Percentiles rank a stretch among this genome's conserved stretches.
Evolutionary conservation across 64 coral and sea anemone species (phyloP).

Genomic region (Platygyra sinensis): DNA sequence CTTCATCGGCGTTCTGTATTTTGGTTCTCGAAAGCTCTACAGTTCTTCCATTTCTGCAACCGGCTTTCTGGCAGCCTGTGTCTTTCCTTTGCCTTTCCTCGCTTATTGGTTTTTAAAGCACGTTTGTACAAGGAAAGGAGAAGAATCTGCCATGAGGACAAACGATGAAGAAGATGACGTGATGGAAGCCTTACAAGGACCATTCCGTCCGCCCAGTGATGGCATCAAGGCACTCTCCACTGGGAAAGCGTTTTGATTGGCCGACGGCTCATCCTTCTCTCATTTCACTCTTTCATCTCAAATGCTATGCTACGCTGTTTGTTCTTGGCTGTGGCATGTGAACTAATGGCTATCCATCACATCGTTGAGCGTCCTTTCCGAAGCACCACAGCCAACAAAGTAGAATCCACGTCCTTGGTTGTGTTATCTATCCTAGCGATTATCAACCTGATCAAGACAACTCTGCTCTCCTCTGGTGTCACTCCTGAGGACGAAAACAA

Average conservation of each 20-base stretch:
- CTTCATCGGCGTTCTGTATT: conserved; percentile 62
- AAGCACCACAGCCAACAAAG: conserved; percentile 24
- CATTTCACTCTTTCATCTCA: conserved; percentile 62
- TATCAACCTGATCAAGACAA: conserved; percentile 58
- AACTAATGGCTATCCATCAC: conserved; percentile 62
- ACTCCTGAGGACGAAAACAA: conserved; percentile 33
- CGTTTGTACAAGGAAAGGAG: neutral
- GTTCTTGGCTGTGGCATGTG: conserved; percentile 30
- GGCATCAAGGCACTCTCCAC: conserved; percentile 48
- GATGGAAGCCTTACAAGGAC: conserved; percentile 47
- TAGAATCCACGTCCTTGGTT: conserved; percentile 48
- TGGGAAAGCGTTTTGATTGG: conserved; percentile 88
- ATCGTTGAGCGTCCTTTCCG: conserved; percentile 40
- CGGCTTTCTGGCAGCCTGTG: conserved; percentile 60
- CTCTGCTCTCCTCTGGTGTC: conserved; percentile 47
- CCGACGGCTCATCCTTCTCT: conserved; percentile 64
- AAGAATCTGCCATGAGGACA: neutral
- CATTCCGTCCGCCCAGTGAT: conserved; percentile 47
- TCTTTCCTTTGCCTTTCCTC: conserved; percentile 71
- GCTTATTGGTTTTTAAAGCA: conserved; percentile 54
- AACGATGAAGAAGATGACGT: neutral
- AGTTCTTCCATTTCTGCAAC: conserved; percentile 18
- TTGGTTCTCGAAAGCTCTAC: conserved; percentile 40
- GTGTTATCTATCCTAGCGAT: conserved; percentile 52
- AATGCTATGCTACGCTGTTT: conserved; percentile 46